Conservation (phyloP, 92 coral and sea anemone species). For the Plumapathes pennacea region DNA sequence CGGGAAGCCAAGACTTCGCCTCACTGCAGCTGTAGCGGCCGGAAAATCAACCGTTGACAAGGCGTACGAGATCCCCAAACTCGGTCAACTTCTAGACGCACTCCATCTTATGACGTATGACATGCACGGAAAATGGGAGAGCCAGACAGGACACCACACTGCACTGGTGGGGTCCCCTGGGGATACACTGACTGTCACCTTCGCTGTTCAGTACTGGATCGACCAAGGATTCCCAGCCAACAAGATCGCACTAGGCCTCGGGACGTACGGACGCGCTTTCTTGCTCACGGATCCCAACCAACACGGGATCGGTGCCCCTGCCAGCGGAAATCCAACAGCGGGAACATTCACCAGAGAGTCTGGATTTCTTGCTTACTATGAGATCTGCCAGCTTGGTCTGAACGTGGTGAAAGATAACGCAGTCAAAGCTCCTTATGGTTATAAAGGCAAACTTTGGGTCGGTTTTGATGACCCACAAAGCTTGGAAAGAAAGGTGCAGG, state of each 20-base stretch:
- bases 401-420: slow-evolving; percentile 46
- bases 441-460: slow-evolving; percentile 66
- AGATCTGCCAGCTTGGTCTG: slow-evolving; percentile 59
- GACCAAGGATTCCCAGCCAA: slow-evolving; percentile 70
- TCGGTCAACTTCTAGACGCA: slow-evolving; percentile 76
- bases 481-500: slow-evolving; percentile 51
- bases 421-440: slow-evolving; percentile 80
- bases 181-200: slow-evolving; percentile 54
- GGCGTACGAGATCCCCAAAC: slow-evolving; percentile 60
- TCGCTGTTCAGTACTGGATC: slow-evolving; percentile 83
- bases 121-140: slow-evolving; percentile 82
- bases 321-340: slow-evolving; percentile 34
- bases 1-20: slow-evolving; percentile 50
- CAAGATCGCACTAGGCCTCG: slow-evolving; percentile 80
- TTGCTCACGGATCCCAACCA: slow-evolving; percentile 36
- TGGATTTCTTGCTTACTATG: slow-evolving; percentile 70
- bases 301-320: slow-evolving; percentile 69
- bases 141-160: slow-evolving; percentile 76
- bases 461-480: slow-evolving; percentile 70
- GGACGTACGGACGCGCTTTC: slow-evolving; percentile 74
- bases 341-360: slow-evolving; percentile 68
- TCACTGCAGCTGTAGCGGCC: slow-evolving; percentile 75
- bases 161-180: slow-evolving; percentile 72
- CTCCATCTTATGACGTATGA: slow-evolving; percentile 90
- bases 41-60: slow-evolving; percentile 34